Conservation (phyloP, 2,888 invertebrate species). For the Plebejus melissa region DNA sequence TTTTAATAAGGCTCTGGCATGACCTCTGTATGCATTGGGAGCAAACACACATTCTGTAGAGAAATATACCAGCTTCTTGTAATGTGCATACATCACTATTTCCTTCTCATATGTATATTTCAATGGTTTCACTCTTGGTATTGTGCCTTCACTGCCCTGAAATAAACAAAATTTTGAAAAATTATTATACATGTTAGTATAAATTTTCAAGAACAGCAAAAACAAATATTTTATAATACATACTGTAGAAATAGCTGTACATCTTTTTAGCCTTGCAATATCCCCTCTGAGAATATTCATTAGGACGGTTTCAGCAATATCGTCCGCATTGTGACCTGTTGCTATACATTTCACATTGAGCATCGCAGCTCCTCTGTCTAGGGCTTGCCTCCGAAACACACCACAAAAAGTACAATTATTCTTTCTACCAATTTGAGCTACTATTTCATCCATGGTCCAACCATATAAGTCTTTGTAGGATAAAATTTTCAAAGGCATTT, state of each 20-base stretch:
- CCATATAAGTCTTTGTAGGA: slow-evolving; percentile 99
- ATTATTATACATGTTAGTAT: too few species aligned
- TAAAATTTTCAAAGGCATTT: slow-evolving; percentile 94
- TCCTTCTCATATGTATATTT: slow-evolving; percentile 99
- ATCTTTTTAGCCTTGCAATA: slow-evolving; percentile 93
- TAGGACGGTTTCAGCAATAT: slow-evolving; percentile 98
- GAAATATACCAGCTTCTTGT: slow-evolving; percentile 96
- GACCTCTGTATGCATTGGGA: slow-evolving; percentile 97
- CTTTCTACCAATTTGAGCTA: slow-evolving; percentile 88
- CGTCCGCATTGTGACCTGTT: slow-evolving; percentile 98
- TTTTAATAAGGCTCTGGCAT: slow-evolving; percentile 93
- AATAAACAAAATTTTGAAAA: slow-evolving; percentile 37
- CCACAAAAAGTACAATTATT: slow-evolving; percentile 99
- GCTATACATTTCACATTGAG: slow-evolving; percentile 95
- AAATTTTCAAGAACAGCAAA: not conserved
- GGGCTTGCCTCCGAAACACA: slow-evolving; percentile 95
- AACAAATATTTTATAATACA: slow-evolving; percentile 43
- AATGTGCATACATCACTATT: slow-evolving; percentile 99
- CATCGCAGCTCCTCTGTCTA: slow-evolving; percentile 95
- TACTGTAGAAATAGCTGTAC: slow-evolving; percentile 94
- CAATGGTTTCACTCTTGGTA: slow-evolving; percentile 96
- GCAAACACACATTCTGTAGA: slow-evolving; percentile 99
- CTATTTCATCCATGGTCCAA: slow-evolving; percentile 99
- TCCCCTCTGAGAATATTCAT: slow-evolving; percentile 99
- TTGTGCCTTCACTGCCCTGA: slow-evolving; percentile 87